These are phyloP conservation scores for Plutomurus gul DNA, from an alignment of 1,140 invertebrate species.

Conservation along the genomic window DNA sequence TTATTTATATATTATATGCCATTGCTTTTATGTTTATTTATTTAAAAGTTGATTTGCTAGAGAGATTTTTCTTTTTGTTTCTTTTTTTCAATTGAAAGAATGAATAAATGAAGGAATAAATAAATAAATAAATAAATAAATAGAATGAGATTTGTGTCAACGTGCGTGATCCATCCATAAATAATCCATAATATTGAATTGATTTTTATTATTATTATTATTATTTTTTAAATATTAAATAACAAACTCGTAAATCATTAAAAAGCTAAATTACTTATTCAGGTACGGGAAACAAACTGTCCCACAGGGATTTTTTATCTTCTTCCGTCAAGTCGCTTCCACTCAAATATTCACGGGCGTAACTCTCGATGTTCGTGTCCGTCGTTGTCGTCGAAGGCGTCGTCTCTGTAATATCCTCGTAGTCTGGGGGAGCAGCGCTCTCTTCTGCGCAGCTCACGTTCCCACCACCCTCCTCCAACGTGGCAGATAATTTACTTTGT, in stretches of 20 bases:
- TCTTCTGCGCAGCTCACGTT: neutral
- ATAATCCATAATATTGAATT: too few relatives aligned
- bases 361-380: neutral
- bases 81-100: too few relatives aligned
- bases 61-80: too few relatives aligned
- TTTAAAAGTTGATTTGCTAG: too few relatives aligned
- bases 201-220: too few relatives aligned
- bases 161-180: too few relatives aligned
- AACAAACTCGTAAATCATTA: neutral
- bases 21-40: too few relatives aligned
- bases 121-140: too few relatives aligned
- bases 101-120: too few relatives aligned
- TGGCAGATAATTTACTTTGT: neutral
- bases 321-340: slow-evolving; percentile 37
- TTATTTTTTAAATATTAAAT: neutral
- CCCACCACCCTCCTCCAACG: neutral
- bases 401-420: neutral
- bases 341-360: neutral
- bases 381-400: neutral
- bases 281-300: slow-evolving; percentile 41
- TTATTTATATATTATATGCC: too few relatives aligned
- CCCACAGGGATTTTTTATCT: slow-evolving; percentile 47
- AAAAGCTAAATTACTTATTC: neutral
- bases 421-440: neutral
- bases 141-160: too few relatives aligned